A percentile compares a stretch with the other conserved stretches of the same genome.
phyloP scores from a whole-genome alignment of 2,888 invertebrate genomes.

The Heliconius ismenius region DNA sequence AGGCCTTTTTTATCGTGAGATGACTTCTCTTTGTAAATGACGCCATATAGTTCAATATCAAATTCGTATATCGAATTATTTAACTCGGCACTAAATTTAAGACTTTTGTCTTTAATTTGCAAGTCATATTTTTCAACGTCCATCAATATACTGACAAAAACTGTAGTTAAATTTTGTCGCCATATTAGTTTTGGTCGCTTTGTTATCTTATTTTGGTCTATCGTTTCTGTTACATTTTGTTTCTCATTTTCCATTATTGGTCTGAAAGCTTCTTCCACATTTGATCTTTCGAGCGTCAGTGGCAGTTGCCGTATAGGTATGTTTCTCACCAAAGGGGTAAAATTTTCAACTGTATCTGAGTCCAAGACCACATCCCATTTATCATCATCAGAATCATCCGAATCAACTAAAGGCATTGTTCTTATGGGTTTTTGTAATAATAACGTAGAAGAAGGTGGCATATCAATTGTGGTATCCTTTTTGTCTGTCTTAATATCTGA shows the following conservation, averaged over 20 bases:
- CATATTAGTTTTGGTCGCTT: constrained; percentile 66
- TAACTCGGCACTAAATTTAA: constrained; percentile 57
- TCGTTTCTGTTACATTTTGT: constrained; percentile 31
- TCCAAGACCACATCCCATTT: constrained; percentile 57
- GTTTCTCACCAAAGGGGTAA: constrained; percentile 38
- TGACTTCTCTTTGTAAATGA: constrained; percentile 53
- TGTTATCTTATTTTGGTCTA: constrained; percentile 31
- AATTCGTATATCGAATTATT: constrained; percentile 63
- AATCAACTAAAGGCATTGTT: constrained; percentile 59
- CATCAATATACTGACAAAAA: constrained; percentile 65
- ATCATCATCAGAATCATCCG: constrained; percentile 54
- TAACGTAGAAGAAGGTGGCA: constrained; percentile 41
- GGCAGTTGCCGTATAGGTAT: background rate
- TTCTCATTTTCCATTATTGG: background rate
- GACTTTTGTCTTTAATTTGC: constrained; percentile 52
- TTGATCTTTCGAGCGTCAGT: background rate
- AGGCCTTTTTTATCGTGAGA: constrained; percentile 64
- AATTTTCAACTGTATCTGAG: constrained; percentile 47
- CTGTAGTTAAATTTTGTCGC: constrained; percentile 60
- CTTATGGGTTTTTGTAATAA: constrained; percentile 53
- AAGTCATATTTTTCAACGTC: constrained; percentile 63
- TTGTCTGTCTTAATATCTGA: constrained; percentile 40
- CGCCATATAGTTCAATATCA: constrained; percentile 67
- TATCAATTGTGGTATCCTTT: constrained; percentile 45
- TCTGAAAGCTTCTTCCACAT: background rate